These are phyloP conservation scores for Lasiommata megera DNA, from an alignment of 2,888 invertebrate species.

Conservation along the genomic window DNA sequence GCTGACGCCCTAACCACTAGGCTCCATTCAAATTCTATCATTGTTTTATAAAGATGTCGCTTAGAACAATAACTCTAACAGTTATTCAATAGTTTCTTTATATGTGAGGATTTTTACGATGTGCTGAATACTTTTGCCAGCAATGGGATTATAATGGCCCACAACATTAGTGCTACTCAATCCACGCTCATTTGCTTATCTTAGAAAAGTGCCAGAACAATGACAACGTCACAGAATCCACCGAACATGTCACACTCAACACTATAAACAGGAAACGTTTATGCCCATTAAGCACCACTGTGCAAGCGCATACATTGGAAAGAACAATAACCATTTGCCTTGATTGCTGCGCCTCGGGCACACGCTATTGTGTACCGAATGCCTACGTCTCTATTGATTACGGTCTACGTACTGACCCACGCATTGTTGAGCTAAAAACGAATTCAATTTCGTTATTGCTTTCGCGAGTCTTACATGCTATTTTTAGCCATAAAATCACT, in stretches of 20 bases:
- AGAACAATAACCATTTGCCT: conserved; percentile 43
- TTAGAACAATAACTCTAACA: no score
- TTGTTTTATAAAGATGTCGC: no score
- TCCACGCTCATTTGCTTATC: conserved; percentile 4
- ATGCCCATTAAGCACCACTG: conserved; percentile 39
- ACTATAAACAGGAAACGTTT: conserved; percentile 41
- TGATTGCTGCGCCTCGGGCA: conserved; percentile 36
- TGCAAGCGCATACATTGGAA: conserved; percentile 38
- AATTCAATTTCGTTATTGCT: conserved; percentile 28
- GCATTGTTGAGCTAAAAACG: conserved; percentile 23
- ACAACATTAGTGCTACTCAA: background rate
- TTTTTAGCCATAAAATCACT: background rate
- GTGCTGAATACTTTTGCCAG: background rate
- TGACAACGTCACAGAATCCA: conserved; percentile 14
- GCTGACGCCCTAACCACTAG: no score
- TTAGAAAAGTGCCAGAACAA: conserved; percentile 23
- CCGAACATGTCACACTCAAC: conserved; percentile 21
- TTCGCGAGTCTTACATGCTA: background rate
- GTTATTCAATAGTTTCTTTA: no score
- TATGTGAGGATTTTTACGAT: background rate
- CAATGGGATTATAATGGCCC: background rate
- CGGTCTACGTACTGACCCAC: conserved; percentile 30
- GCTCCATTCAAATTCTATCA: no score
- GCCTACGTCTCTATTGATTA: conserved; percentile 43
- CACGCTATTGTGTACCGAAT: conserved; percentile 42